These are phyloP conservation scores for Tachypleus tridentatus DNA, from an alignment of 1,140 invertebrate genomes.

Conservation along the genomic window DNA sequence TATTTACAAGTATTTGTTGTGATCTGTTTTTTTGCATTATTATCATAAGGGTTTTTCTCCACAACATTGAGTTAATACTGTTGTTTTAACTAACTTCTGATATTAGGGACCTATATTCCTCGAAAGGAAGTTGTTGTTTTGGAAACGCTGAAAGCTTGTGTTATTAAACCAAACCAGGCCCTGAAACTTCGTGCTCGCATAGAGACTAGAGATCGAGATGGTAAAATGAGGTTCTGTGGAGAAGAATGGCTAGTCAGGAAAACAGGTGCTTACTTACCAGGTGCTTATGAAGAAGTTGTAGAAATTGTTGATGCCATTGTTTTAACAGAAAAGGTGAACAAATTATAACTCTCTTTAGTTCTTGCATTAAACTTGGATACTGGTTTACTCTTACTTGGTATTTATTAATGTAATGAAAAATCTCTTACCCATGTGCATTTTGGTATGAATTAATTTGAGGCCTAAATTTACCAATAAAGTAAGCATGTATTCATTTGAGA, in stretches of 20 bases:
- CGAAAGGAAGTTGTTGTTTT: constrained; percentile 39
- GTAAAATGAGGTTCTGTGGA: constrained; percentile 35
- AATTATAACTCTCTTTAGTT: too few relatives aligned
- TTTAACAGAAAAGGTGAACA: constrained; percentile 38
- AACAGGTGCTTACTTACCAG: constrained; percentile 40
- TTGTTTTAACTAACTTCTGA: too few relatives aligned
- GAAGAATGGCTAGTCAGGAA: constrained; percentile 42
- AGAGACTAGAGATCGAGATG: constrained; percentile 37
- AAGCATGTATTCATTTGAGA: too few relatives aligned
- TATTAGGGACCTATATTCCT: constrained; percentile 39
- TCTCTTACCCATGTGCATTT: too few relatives aligned
- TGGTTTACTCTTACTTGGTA: too few relatives aligned
- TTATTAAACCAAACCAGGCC: constrained; percentile 39
- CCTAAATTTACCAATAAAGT: too few relatives aligned
- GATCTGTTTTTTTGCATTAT: neutral
- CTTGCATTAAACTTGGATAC: too few relatives aligned
- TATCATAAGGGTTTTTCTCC: neutral
- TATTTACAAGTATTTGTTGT: constrained; percentile 2
- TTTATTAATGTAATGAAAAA: too few relatives aligned
- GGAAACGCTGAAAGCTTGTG: constrained; percentile 33
- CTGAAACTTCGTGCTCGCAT: constrained; percentile 36
- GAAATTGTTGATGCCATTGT: constrained; percentile 39
- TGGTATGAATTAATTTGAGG: too few relatives aligned
- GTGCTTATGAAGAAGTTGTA: constrained; percentile 41
- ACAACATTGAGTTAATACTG: too few relatives aligned